A percentile compares a stretch with the other conserved stretches of the same genome.
phyloP scores from a whole-genome alignment of 2,113 vertebrate species.

The Choloepus hoffmanni region DNA sequence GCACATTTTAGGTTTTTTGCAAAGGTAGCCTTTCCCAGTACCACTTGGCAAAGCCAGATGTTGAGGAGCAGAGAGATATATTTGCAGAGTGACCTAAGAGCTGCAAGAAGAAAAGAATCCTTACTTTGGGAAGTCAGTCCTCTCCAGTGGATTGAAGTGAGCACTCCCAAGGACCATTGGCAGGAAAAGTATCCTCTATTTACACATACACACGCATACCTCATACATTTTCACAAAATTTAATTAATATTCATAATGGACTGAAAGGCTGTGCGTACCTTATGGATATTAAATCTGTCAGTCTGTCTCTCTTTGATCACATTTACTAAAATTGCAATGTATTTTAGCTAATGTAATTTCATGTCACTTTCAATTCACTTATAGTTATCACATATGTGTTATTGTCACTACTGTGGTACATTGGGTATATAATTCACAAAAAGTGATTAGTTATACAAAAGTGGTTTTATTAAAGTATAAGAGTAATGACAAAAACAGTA shows the following conservation, averaged over 20 bases:
- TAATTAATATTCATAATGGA: neutral
- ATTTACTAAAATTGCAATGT: neutral
- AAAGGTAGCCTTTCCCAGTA: neutral
- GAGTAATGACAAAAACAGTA: neutral
- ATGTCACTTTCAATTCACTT: neutral
- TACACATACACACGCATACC: neutral
- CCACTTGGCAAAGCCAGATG: neutral
- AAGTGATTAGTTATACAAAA: neutral
- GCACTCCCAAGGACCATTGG: neutral
- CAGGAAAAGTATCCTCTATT: neutral
- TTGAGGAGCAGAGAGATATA: neutral
- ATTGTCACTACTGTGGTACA: neutral
- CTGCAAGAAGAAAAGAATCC: neutral
- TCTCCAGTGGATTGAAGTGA: too few relatives aligned
- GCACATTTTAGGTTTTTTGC: too few relatives aligned
- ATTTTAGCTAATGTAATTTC: neutral
- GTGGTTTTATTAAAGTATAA: neutral
- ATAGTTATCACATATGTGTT: neutral
- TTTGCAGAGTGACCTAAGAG: neutral
- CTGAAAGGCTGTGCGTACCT: too few relatives aligned
- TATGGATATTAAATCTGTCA: neutral
- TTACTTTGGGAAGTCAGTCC: neutral
- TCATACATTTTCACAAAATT: neutral
- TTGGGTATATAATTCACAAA: slow-evolving; percentile 18
- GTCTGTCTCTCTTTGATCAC: neutral